Evolutionary conservation across 1,140 invertebrate genomes (phyloP).

Genomic region (Centruroides sculpturatus): DNA sequence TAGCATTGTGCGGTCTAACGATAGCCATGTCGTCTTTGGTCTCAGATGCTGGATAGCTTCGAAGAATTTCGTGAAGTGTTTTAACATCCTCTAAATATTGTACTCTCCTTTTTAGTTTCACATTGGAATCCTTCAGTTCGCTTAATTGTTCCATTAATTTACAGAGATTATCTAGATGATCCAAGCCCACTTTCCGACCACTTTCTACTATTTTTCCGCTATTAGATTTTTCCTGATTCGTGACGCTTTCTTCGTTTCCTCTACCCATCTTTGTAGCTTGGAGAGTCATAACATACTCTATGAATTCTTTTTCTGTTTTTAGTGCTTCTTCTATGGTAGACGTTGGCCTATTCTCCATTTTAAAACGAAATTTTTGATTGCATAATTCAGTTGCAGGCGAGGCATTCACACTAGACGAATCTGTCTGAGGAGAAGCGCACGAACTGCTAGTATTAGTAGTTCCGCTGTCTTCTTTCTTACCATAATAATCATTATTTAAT

Average conservation of each 20-base stretch:
- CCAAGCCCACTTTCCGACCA: constrained; percentile 36
- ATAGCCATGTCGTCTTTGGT: constrained; percentile 11
- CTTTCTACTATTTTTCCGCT: background rate
- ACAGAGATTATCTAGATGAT: constrained; percentile 59
- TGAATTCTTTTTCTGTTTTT: constrained; percentile 11
- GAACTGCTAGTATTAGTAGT: no score
- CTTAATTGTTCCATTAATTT: constrained; percentile 56
- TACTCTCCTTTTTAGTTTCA: constrained; percentile 46
- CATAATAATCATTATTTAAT: no score
- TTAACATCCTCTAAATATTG: constrained; percentile 56
- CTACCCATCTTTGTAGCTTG: background rate
- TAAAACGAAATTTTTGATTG: no score
- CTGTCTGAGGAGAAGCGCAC: no score
- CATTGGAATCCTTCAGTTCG: constrained; percentile 51
- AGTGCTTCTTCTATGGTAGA: constrained; percentile 10
- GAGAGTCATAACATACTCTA: constrained; percentile 12
- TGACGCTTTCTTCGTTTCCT: background rate
- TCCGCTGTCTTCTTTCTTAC: no score
- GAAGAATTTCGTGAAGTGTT: constrained; percentile 40
- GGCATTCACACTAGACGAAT: no score
- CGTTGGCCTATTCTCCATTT: background rate
- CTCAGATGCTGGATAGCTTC: background rate
- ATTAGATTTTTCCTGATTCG: background rate
- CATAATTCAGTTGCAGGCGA: no score
- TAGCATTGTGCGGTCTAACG: background rate